phyloP scores from a whole-genome alignment of 2,113 vertebrate species.

The Neofelis nebulosa region DNA sequence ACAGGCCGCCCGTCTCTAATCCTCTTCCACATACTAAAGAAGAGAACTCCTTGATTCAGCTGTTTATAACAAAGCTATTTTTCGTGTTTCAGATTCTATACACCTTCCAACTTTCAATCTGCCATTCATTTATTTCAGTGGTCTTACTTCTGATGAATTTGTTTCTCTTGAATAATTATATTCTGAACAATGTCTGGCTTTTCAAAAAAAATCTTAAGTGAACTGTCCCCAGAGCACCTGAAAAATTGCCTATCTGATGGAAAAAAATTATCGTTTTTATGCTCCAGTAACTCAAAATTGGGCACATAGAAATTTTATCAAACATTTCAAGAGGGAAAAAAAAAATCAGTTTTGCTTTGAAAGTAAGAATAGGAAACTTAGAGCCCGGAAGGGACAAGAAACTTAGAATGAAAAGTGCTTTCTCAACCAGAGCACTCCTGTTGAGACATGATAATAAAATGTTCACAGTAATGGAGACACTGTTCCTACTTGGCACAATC shows the following conservation, averaged over 20 bases:
- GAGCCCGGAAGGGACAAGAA: not conserved
- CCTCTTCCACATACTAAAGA: not conserved
- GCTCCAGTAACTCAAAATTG: constrained; percentile 54
- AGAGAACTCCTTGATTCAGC: not conserved
- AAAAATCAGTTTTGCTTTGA: not conserved
- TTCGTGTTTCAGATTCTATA: not conserved
- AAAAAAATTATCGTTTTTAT: constrained; percentile 47
- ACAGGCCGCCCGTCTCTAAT: not conserved
- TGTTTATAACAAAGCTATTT: not conserved
- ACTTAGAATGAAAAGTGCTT: constrained; percentile 49
- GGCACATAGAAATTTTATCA: constrained; percentile 41
- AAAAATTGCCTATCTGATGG: constrained; percentile 31
- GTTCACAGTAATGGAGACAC: constrained; percentile 4
- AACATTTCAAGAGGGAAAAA: not conserved
- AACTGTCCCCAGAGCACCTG: constrained; percentile 32
- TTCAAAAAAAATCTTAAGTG: constrained; percentile 49
- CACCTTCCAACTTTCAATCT: not conserved
- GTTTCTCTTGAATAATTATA: constrained; percentile 20
- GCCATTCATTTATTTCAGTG: not conserved
- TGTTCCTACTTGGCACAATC: not conserved
- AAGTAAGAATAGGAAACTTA: constrained; percentile 49
- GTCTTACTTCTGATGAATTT: constrained; percentile 3
- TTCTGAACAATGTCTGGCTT: constrained; percentile 24
- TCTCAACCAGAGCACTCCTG: constrained; percentile 43
- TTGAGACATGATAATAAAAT: constrained; percentile 45